Conservation (phyloP, 2,888 invertebrate genomes). For the Pachycephus smyrnensis region DNA sequence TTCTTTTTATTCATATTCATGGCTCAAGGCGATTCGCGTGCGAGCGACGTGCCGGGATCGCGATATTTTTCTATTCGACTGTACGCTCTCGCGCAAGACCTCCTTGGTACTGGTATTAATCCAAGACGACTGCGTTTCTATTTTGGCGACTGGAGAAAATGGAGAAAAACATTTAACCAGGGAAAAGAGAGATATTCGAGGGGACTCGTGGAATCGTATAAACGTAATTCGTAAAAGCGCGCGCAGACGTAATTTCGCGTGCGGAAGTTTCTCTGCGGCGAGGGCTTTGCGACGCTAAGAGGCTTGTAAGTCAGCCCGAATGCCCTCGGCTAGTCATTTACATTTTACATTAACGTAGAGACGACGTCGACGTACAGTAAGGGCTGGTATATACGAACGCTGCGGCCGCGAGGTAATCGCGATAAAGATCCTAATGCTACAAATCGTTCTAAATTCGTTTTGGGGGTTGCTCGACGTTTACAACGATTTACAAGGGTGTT, state of each 20-base stretch:
- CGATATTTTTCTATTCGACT: background rate
- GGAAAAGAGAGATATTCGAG: background rate
- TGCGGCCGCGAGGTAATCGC: conserved; percentile 9
- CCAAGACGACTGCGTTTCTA: background rate
- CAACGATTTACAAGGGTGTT: conserved; percentile 3
- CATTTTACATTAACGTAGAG: conserved; percentile 10
- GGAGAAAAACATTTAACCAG: background rate
- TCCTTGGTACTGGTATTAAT: background rate
- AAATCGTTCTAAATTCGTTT: conserved; percentile 5
- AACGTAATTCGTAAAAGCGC: background rate
- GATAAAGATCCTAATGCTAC: conserved; percentile 6
- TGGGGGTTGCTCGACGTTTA: conserved; percentile 2
- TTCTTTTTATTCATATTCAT: background rate
- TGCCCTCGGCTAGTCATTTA: conserved; percentile 13
- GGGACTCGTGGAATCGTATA: background rate
- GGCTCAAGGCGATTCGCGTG: background rate
- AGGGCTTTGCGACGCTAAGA: background rate
- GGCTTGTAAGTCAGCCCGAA: conserved; percentile 1
- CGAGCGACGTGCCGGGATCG: background rate
- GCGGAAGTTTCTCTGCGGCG: background rate
- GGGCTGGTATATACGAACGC: background rate
- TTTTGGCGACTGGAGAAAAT: background rate
- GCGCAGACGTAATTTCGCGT: background rate
- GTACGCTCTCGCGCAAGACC: background rate
- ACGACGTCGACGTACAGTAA: background rate